phyloP scores from a whole-genome alignment of 1,140 invertebrate genomes.

The Lineus longissimus region DNA sequence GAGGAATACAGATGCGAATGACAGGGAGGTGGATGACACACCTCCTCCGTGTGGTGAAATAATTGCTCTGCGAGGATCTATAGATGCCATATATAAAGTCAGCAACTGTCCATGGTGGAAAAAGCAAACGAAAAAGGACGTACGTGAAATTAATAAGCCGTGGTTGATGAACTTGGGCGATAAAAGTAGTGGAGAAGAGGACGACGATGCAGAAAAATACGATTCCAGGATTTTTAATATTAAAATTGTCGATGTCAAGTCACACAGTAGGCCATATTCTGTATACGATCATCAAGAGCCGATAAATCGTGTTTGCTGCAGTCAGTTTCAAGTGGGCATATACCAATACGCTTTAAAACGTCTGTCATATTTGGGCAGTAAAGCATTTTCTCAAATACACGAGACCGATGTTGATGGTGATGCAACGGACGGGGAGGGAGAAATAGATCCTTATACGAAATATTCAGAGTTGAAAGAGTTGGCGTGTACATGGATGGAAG shows the following conservation, averaged over 20 bases:
- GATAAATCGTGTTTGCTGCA: background rate
- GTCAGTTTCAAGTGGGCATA: slow-evolving; percentile 4
- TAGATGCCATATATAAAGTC: slow-evolving; percentile 5
- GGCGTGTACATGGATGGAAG: background rate
- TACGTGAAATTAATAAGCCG: background rate
- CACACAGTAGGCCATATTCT: slow-evolving; percentile 1
- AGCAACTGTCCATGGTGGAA: slow-evolving; percentile 1
- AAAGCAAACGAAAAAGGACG: slow-evolving; percentile 2
- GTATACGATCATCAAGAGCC: slow-evolving; percentile 5
- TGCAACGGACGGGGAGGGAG: background rate
- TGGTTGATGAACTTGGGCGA: slow-evolving; percentile 2
- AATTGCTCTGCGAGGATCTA: slow-evolving; percentile 6
- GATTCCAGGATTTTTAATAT: slow-evolving; percentile 1
- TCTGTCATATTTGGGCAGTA: background rate
- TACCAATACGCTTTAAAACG: background rate
- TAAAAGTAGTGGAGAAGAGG: background rate
- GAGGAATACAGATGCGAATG: background rate
- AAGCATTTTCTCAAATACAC: background rate
- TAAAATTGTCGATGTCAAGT: slow-evolving; percentile 5
- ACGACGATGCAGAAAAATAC: background rate
- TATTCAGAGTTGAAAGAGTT: background rate
- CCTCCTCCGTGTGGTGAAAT: background rate
- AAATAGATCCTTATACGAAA: background rate
- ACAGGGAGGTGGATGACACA: background rate
- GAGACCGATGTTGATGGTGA: background rate